phyloP scores from a whole-genome alignment of 2,888 invertebrate genomes.

The Macrosiphum euphorbiae region DNA sequence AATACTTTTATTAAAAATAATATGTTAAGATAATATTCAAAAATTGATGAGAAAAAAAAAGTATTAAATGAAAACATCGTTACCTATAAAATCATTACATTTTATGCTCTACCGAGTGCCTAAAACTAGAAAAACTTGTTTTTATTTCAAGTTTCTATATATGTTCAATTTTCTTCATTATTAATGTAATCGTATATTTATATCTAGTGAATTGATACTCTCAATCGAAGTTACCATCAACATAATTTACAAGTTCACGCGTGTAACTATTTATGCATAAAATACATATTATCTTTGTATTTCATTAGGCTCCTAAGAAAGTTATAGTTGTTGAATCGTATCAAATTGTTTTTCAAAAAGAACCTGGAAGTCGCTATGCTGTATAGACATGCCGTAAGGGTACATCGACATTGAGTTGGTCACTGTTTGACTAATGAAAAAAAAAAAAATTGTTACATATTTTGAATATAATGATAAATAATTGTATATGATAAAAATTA shows the following conservation, averaged over 20 bases:
- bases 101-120: background rate
- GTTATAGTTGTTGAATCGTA: background rate
- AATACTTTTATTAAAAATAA: no score
- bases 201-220: background rate
- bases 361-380: background rate
- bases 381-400: background rate
- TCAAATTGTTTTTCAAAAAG: background rate
- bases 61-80: background rate
- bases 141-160: no score
- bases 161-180: background rate
- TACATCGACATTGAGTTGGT: background rate
- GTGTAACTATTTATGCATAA: background rate
- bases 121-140: background rate
- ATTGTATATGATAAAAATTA: background rate
- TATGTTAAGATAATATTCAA: no score
- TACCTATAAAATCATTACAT: background rate
- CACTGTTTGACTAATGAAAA: background rate
- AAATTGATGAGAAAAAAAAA: background rate
- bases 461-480: background rate
- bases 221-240: background rate
- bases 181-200: background rate
- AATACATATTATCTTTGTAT: no score
- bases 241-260: background rate
- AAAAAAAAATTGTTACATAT: background rate
- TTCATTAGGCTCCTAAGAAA: background rate